Conservation (phyloP, 2,113 vertebrate genomes). For the Otis tarda region DNA sequence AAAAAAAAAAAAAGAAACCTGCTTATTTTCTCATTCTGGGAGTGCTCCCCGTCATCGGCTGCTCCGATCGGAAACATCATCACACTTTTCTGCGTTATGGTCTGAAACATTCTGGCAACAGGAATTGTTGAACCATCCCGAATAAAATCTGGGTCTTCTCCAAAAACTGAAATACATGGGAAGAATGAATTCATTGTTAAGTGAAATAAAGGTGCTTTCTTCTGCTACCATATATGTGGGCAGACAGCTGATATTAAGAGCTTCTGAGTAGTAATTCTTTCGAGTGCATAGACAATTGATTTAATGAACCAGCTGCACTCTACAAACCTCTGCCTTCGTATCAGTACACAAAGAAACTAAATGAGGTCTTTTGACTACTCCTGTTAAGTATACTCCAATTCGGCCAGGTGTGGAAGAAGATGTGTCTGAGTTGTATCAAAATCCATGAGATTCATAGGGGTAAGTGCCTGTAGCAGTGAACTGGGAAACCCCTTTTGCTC, state of each 20-base stretch:
- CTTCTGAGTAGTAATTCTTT: neutral
- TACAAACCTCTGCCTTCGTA: neutral
- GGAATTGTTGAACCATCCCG: constrained; percentile 80
- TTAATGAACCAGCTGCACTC: neutral
- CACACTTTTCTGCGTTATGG: constrained; percentile 69
- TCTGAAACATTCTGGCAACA: constrained; percentile 74
- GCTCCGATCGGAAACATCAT: constrained; percentile 78
- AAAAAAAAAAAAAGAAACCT: constrained; percentile 71
- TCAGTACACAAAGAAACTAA: neutral
- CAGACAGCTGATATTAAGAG: neutral
- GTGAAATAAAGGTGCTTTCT: neutral
- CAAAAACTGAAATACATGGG: constrained; percentile 74
- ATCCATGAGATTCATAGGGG: neutral
- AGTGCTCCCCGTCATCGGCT: constrained; percentile 76
- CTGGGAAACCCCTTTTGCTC: neutral
- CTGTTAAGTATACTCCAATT: neutral
- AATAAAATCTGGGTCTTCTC: constrained; percentile 78
- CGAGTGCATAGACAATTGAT: neutral
- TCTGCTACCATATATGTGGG: neutral
- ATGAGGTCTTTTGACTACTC: neutral
- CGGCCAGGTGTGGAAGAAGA: neutral
- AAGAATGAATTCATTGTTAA: neutral
- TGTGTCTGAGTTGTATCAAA: neutral
- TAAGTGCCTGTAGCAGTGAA: neutral
- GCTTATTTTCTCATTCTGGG: constrained; percentile 84